Evolutionary conservation across 2,797 vertebrate species (phyloP), one percentile per base, ranked within the genome.

Genomic region (Mus minutoides): DNA sequence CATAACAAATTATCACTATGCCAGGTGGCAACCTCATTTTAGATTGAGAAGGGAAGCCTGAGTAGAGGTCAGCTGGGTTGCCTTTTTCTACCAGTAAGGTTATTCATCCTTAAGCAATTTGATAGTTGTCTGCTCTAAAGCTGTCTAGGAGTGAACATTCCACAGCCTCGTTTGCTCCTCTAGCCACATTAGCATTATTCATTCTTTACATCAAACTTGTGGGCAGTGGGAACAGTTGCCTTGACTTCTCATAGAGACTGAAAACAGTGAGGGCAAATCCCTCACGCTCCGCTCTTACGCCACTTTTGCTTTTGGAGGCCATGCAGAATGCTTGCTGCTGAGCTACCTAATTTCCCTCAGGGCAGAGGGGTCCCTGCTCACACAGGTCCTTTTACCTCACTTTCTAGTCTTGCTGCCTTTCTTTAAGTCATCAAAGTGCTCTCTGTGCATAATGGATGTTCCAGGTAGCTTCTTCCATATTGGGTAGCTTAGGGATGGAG

Each of bases 211-310:
- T 88, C 52, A 85, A 90, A 93, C 64, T 76, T 92, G 58, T 91
- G 86, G 16, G 69, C 29, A 60, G 13, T 46, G 34, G 64, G 31
- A 87, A 19, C 11, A 1, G 29, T 83, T 87, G 43, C 46, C n/a
- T 92, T 96, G 77, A 40, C 46, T 90, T 96, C 37, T 88, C 87
- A 92, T 82, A 69, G 29, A 80, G 83, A 64, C 29, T 58, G 69
- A 9, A 37, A 49, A 88, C 49, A 54, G 4, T 0, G 0, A 58
- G 24, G 83, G 49, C 79, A 34, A 83, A 17, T 60, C 3, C n/a
- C 58, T 12, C 21, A 3, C 4, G 54, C 79, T 43, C 19, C 19
- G 12, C 21, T n/a, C n/a, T n/a, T n/a, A 22, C 4, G 16, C 43
- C 3, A 31, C 1, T 80, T 88, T 83, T 64, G 37, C 52, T 12